Conservation (phyloP, 1,140 invertebrate genomes). For the Ladona fulva region DNA sequence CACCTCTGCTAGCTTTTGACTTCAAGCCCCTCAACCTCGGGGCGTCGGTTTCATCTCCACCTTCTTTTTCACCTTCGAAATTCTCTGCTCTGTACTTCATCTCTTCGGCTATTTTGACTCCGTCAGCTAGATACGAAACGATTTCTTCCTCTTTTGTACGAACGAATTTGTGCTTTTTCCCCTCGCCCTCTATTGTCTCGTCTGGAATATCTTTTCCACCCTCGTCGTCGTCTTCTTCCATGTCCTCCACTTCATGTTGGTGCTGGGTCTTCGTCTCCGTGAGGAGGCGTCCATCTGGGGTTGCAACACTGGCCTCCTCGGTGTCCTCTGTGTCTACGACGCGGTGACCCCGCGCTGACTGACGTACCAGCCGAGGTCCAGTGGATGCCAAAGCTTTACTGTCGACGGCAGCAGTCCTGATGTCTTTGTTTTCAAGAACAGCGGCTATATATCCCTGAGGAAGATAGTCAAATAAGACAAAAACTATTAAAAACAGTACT, state of each 20-base stretch:
- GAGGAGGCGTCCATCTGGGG: conserved; percentile 70
- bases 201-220: conserved; percentile 36
- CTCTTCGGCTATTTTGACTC: conserved; percentile 59
- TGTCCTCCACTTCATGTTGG: conserved; percentile 47
- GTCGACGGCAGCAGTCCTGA: conserved; percentile 18
- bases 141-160: conserved; percentile 50
- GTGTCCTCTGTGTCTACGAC: conserved; percentile 77
- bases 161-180: background rate
- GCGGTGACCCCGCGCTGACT: conserved; percentile 63
- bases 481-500: too few relatives aligned
- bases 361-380: conserved; percentile 62
- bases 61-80: conserved; percentile 58
- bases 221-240: conserved; percentile 30
- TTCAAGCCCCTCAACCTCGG: conserved; percentile 23
- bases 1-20: conserved; percentile 23
- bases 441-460: background rate
- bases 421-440: background rate
- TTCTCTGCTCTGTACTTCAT: conserved; percentile 46
- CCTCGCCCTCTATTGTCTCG: conserved; percentile 39
- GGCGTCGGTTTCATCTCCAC: conserved; percentile 51
- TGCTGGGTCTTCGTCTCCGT: conserved; percentile 79
- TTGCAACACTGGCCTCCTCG: conserved; percentile 41
- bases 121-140: conserved; percentile 66
- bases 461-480: background rate
- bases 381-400: conserved; percentile 40